These are phyloP conservation scores for Marasmarcha lunaedactyla DNA, from an alignment of 2,888 invertebrate species.

Conservation along the genomic window DNA sequence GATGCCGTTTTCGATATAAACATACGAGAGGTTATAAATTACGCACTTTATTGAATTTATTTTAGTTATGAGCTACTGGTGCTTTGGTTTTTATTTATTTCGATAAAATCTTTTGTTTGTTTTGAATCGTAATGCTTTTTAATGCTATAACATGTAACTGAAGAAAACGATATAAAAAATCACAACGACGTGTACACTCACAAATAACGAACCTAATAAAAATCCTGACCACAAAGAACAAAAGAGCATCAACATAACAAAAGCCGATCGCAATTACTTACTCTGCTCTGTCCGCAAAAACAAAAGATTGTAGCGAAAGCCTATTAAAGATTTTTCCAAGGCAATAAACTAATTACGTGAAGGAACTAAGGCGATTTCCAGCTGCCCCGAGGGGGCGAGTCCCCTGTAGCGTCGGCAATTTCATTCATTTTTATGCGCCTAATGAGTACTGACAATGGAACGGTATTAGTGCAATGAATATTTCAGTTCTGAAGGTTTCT, in stretches of 20 bases:
- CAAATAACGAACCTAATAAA: conserved; percentile 20
- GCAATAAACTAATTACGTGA: conserved; percentile 3
- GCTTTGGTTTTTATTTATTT: conserved; percentile 8
- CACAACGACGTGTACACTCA: too few species aligned
- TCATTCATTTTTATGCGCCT: neutral
- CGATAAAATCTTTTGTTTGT: too few species aligned
- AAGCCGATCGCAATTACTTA: too few species aligned
- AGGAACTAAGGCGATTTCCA: conserved; percentile 19
- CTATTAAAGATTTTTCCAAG: conserved; percentile 14
- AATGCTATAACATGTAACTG: too few species aligned
- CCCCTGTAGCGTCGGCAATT: neutral
- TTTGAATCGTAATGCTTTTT: too few species aligned
- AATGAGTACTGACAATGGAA: conserved; percentile 10
- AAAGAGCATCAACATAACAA: too few species aligned
- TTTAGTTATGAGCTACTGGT: too few species aligned
- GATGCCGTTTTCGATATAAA: conserved; percentile 43
- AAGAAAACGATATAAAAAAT: too few species aligned
- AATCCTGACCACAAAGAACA: too few species aligned
- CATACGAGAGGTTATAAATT: conserved; percentile 44
- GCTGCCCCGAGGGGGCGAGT: conserved; percentile 10
- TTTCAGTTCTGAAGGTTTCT: neutral
- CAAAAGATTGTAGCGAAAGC: conserved; percentile 11
- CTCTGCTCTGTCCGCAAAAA: neutral
- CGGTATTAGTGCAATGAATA: conserved; percentile 14
- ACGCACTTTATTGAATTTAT: conserved; percentile 9